A percentile compares a stretch with the other conserved stretches of the same genome.
phyloP scores from a whole-genome alignment of 2,113 vertebrate species.

The Rafetus swinhoei region DNA sequence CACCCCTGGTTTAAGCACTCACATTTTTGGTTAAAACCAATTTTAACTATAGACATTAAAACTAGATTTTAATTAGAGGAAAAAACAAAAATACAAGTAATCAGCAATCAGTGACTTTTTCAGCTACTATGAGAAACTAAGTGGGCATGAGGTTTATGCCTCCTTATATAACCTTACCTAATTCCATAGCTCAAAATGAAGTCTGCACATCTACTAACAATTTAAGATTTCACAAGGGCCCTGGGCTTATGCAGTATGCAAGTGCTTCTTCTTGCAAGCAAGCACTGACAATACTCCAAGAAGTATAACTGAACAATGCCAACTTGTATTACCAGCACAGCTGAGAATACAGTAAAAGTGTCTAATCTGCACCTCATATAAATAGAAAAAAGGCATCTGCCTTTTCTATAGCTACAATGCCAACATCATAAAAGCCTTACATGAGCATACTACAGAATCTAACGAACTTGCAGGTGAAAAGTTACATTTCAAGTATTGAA shows the following conservation, averaged over 20 bases:
- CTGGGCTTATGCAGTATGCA: not conserved
- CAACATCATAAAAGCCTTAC: not conserved
- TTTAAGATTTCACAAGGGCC: not conserved
- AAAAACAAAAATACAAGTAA: too few relatives aligned
- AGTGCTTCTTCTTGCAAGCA: not conserved
- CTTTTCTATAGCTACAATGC: not conserved
- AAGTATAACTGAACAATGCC: not conserved
- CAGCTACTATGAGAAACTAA: too few relatives aligned
- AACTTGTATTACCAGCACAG: not conserved
- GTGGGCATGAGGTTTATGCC: too few relatives aligned
- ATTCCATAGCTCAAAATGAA: not conserved
- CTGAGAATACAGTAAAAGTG: not conserved
- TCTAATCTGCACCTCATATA: not conserved
- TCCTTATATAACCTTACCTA: not conserved
- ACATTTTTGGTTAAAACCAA: too few relatives aligned
- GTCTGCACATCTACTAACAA: not conserved
- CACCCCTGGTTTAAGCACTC: too few relatives aligned
- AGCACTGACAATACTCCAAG: not conserved
- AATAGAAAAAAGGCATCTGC: not conserved
- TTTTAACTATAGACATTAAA: too few relatives aligned
- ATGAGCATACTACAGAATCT: not conserved
- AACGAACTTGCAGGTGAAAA: not conserved
- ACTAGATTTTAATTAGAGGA: too few relatives aligned
- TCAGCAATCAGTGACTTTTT: too few relatives aligned
- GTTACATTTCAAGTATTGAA: not conserved